These are phyloP conservation scores for Sigmodon hispidus DNA, from an alignment of 2,113 vertebrate species.

Conservation along the genomic window DNA sequence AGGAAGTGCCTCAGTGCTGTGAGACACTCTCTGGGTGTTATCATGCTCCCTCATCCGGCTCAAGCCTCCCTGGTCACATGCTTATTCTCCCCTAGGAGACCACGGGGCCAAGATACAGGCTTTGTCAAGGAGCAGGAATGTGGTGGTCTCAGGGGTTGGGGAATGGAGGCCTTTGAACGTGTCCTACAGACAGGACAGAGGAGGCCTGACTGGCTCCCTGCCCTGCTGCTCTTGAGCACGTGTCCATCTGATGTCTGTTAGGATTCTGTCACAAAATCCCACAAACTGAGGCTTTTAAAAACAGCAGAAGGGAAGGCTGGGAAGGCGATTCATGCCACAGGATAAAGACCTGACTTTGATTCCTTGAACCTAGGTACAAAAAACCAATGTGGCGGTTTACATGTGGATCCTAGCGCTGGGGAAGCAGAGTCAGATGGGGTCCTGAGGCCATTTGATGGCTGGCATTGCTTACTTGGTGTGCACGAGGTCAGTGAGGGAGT, in stretches of 20 bases:
- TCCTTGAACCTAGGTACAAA: not conserved
- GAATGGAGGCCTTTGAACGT: too few species aligned
- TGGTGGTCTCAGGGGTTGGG: not conserved
- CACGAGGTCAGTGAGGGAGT: not conserved
- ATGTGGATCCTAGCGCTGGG: fast-evolving
- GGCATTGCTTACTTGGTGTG: too few species aligned
- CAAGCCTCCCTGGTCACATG: not conserved
- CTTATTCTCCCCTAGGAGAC: not conserved
- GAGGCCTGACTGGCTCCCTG: not conserved
- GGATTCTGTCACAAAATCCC: not conserved
- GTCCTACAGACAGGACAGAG: not conserved
- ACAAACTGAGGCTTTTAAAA: not conserved
- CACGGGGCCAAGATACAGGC: not conserved
- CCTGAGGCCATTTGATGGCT: not conserved
- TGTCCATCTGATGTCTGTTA: not conserved
- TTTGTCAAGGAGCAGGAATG: not conserved
- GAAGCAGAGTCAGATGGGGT: not conserved
- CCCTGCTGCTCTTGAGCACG: fast-evolving
- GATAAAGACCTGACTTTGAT: not conserved
- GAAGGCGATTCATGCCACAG: too few species aligned
- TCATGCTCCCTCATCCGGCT: not conserved
- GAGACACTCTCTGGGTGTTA: not conserved
- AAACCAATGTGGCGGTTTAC: not conserved
- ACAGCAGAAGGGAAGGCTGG: not conserved
- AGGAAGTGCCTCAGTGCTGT: constrained; percentile 21